A percentile compares a stretch with the other conserved stretches of the same genome.
Conservation (phyloP, 1,140 invertebrate genomes). For the Calycopis cecrops region DNA sequence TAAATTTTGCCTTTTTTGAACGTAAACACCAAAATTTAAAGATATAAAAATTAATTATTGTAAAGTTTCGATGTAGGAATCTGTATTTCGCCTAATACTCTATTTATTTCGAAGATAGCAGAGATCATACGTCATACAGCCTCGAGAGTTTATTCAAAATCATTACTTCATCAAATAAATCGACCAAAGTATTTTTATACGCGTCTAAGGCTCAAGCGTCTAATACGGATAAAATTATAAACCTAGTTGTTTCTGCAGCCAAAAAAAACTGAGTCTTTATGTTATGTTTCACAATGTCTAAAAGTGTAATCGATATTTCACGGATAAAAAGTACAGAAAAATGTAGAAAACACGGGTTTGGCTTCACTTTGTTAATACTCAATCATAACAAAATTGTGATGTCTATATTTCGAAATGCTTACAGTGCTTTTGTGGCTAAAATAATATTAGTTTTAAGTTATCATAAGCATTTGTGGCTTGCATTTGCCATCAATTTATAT, state of each 20-base stretch:
- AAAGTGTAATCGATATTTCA: not conserved
- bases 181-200: conserved; percentile 5
- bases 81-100: too few relatives aligned
- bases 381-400: conserved; percentile 36
- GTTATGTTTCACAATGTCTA: not conserved
- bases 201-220: conserved; percentile 6
- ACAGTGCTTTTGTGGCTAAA: conserved; percentile 58
- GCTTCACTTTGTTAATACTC: conserved; percentile 32
- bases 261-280: conserved; percentile 2
- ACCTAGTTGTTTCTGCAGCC: too few relatives aligned
- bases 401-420: conserved; percentile 46
- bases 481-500: conserved; percentile 24
- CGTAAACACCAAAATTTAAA: too few relatives aligned
- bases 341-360: not conserved
- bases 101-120: not conserved
- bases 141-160: not conserved
- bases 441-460: conserved; percentile 53
- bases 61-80: too few relatives aligned
- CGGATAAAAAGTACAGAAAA: not conserved
- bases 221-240: too few relatives aligned
- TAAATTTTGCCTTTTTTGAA: too few relatives aligned
- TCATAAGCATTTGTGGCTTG: conserved; percentile 33
- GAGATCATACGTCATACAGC: not conserved
- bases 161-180: conserved; percentile 1
- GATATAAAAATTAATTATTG: too few relatives aligned